These are phyloP conservation scores for Orussus abietinus DNA, from an alignment of 1,140 invertebrate genomes.

Conservation along the genomic window DNA sequence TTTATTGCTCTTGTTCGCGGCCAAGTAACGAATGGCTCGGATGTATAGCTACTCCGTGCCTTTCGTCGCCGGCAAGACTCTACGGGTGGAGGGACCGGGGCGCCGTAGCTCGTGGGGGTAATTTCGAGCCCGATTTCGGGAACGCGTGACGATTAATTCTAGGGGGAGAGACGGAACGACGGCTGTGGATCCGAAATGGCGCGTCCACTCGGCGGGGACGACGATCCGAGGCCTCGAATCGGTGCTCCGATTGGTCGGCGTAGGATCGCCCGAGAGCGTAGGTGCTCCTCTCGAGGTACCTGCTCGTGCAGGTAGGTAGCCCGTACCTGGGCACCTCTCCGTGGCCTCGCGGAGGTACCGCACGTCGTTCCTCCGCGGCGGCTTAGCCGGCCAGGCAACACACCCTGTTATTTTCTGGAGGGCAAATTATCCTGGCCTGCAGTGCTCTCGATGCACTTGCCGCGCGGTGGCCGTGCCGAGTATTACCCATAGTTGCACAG, in stretches of 20 bases:
- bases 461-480: slow-evolving; percentile 12
- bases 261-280: slow-evolving; percentile 18
- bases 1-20: slow-evolving; percentile 52
- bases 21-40: slow-evolving; percentile 50
- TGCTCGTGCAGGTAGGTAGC: slow-evolving; percentile 14
- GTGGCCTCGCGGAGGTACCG: slow-evolving; percentile 6
- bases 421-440: slow-evolving; percentile 46
- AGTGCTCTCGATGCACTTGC: slow-evolving; percentile 46
- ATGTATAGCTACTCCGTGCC: too few relatives aligned
- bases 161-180: slow-evolving; percentile 4
- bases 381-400: slow-evolving; percentile 29
- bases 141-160: slow-evolving; percentile 13
- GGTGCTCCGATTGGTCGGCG: too few relatives aligned
- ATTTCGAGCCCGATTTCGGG: slow-evolving; percentile 3
- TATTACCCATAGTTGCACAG: slow-evolving; percentile 33
- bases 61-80: slow-evolving; percentile 24
- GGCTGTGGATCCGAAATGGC: slow-evolving; percentile 18
- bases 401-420: slow-evolving; percentile 52
- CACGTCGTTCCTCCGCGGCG: slow-evolving; percentile 27
- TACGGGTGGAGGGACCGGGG: slow-evolving; percentile 15
- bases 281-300: slow-evolving; percentile 16
- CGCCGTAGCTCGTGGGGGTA: slow-evolving; percentile 18
- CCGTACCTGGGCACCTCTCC: slow-evolving; percentile 15
- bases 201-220: slow-evolving; percentile 17
- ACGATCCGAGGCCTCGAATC: slow-evolving; percentile 8